Base-by-base conservation (phyloP, 64 coral and sea anemone genomes). In the Porites lutea region DNA sequence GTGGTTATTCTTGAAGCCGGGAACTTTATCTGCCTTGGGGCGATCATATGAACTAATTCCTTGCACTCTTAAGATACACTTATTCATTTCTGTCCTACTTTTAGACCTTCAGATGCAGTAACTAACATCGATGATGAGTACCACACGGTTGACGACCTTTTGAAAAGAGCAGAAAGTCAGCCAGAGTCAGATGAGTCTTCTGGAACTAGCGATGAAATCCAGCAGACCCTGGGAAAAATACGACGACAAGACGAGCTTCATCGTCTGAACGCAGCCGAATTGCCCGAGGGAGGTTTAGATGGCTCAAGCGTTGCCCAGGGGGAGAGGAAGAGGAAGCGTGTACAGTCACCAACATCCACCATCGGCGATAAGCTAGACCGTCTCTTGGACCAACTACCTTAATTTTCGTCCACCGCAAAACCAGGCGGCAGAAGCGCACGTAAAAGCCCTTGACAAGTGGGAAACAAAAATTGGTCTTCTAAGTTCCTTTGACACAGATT, bases 301-400 rank as follows among this genome's bases (percentile, higher is more conserved):
- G 69, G 22, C 69, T 72, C 22, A 10, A 37, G 22, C 1, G 37
- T 72, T 72, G 69, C 69, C 69, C 22, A 37, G 69, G 5, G 43
- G 69, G 69, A 72, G 69, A 72, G 69, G n/a, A 72, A 72, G 68
- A 71, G 69, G 69, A 72, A 72, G 69, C 22, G 21, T 72, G 22
- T 72, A 72, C 69, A 72, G 69, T 72, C 69, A 72, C 69, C 69
- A 72, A 72, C 69, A 72, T 72, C 69, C 69, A 72, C 69, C 69
- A 23, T 72, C 22, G 69, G 69, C 69, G 69, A 72, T 72, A 72
- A 72, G 69, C 22, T 72, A 72, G 37, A 72, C 65, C 65, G 13
- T 72, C 69, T 72, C 69, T 46, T 72, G n/a, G 23, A 72, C 69
- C 69, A 72, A 27, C 69, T 72, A 72, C 69, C 69, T 72, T 44